Conservation (phyloP, 2,113 vertebrate genomes). For the Vanacampus margaritifer region DNA sequence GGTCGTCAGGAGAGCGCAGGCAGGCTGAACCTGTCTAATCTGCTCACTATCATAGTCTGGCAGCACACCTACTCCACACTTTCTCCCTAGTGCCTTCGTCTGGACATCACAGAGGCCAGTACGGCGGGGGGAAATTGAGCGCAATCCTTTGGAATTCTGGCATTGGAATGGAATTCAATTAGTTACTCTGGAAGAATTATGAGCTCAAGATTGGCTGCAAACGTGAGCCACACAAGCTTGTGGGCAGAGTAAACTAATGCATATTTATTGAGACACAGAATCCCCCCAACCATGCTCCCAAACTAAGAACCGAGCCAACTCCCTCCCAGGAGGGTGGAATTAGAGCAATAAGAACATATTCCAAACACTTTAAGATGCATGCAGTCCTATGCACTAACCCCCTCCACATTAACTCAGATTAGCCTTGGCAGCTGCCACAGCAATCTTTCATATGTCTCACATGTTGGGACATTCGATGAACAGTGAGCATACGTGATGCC, state of each 20-base stretch:
- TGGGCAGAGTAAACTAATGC: background rate
- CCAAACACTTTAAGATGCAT: conserved; percentile 30
- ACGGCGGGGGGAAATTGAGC: conserved; percentile 33
- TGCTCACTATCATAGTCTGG: conserved; percentile 54
- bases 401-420: conserved; percentile 41
- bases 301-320: background rate
- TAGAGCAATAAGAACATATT: conserved; percentile 7
- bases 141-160: conserved; percentile 44
- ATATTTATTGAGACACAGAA: background rate
- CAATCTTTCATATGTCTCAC: conserved; percentile 21
- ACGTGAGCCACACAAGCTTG: background rate
- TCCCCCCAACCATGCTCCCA: background rate
- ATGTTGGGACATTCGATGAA: conserved; percentile 36
- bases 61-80: conserved; percentile 58
- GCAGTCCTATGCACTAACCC: conserved; percentile 20
- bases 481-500: conserved; percentile 18
- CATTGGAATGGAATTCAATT: conserved; percentile 35
- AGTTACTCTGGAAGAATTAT: conserved; percentile 25
- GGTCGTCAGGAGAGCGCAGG: conserved; percentile 50
- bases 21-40: conserved; percentile 62
- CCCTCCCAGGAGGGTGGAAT: background rate
- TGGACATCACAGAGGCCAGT: conserved; percentile 39
- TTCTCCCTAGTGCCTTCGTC: conserved; percentile 42
- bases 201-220: conserved; percentile 17
- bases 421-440: conserved; percentile 30